Evolutionary conservation across 1,140 invertebrate genomes (phyloP).

Genomic region (Lepidurus couesii): DNA sequence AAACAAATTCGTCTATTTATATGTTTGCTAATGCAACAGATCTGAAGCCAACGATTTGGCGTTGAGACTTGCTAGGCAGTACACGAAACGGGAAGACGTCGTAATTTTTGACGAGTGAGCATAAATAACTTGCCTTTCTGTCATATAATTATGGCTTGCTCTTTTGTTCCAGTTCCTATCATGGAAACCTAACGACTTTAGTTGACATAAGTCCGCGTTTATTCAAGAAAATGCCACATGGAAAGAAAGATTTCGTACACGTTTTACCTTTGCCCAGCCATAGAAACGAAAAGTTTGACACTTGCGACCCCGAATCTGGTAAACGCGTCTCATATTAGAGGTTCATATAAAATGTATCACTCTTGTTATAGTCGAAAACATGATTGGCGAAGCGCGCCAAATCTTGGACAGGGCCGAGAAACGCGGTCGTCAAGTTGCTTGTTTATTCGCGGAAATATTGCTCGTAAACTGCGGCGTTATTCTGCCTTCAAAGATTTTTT

Average conservation of each 20-base stretch:
- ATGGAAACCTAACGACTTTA: constrained; percentile 89
- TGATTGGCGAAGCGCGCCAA: constrained; percentile 6
- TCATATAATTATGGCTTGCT: not conserved
- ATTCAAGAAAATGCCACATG: constrained; percentile 70
- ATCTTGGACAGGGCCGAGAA: constrained; percentile 23
- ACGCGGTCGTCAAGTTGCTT: constrained; percentile 34
- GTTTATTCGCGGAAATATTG: constrained; percentile 39
- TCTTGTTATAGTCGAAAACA: constrained; percentile 19
- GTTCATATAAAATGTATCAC: not conserved
- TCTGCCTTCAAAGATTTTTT: constrained; percentile 37
- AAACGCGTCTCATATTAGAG: not conserved
- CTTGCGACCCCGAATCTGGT: constrained; percentile 3
- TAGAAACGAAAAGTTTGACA: not conserved
- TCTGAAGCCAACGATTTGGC: constrained; percentile 63
- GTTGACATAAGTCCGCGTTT: constrained; percentile 98
- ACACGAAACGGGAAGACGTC: constrained; percentile 53
- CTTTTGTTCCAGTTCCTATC: constrained; percentile 85
- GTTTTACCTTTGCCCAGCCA: constrained; percentile 59
- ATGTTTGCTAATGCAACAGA: constrained; percentile 40
- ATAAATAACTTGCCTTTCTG: not conserved
- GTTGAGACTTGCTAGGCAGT: constrained; percentile 51
- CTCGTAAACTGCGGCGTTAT: constrained; percentile 38
- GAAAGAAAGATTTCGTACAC: constrained; percentile 86
- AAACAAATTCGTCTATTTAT: not conserved
- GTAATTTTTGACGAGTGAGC: constrained; percentile 50